Evolutionary conservation across 2,888 invertebrate genomes (phyloP), one percentile per base, ranked within the genome.

Genomic region (Dasypolia templi): DNA sequence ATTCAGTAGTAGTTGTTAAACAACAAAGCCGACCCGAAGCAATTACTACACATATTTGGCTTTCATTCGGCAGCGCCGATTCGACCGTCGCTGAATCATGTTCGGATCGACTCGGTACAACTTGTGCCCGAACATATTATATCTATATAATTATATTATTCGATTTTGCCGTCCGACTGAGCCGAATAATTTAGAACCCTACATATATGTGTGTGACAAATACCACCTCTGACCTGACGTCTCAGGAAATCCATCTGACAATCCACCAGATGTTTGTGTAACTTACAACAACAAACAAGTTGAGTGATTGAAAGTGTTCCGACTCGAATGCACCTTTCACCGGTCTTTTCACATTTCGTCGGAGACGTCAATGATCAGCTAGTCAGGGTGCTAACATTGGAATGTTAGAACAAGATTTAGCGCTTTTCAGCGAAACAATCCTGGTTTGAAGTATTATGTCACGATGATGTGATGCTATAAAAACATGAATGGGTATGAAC

Each of bases 401-500:
- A 59, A 32, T 29, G 46, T 72, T 62, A 51, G 42, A 12, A 32
- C 11, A 72, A 42, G 11, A 42, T 35, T 61, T 49, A 65, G 42
- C 32, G 17, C 9, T 49, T 46, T 42, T 42, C 53, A 49, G 53
- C 26, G 3, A 39, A 74, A 65, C 26, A 17, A 39, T 32, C 65
- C 14, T 32, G n/a, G 65, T 64, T 44, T 9, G 11, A 46, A 58
- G 44, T 42, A 55, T 51, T 76, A 65, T 61, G 55, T 56, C 59
- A 69, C 19, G 53, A 55, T 32, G 32, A 61, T 53, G 58, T 11
- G 26, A 64, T 76, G 53, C 42, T 59, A 81, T 59, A 44, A 64
- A 75, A 68, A 61, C 49, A 61, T 69, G 82, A 79, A 82, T 82
- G 70, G 59, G 44, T 51, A 61, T 76, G 46, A 44, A n/a, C 29